Conservation (phyloP, 2,888 invertebrate genomes). For the Pristionchus arcanus region DNA sequence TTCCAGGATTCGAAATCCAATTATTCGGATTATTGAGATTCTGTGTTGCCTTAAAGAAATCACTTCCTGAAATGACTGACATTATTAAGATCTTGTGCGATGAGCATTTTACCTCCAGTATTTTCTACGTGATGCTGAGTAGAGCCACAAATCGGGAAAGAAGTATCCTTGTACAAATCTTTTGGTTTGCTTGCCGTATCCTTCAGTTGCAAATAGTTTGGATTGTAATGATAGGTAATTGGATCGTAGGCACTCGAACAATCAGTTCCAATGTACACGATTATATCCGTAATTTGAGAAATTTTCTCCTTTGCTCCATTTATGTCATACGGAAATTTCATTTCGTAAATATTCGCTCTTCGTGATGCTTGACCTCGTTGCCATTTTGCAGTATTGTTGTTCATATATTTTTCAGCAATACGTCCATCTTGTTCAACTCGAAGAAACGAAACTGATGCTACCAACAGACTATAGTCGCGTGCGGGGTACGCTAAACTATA, state of each 20-base stretch:
- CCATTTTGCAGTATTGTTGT: background rate
- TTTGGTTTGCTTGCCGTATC: background rate
- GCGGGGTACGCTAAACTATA: background rate
- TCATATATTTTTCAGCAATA: background rate
- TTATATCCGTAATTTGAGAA: background rate
- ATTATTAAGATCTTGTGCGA: too few species aligned
- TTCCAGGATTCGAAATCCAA: background rate
- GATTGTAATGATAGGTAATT: background rate
- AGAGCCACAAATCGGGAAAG: background rate
- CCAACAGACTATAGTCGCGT: background rate
- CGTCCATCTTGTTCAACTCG: background rate
- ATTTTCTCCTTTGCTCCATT: background rate
- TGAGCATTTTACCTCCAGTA: too few species aligned
- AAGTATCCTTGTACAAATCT: background rate
- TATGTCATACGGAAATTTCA: background rate
- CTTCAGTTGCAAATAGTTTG: slow-evolving; percentile 5
- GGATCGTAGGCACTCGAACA: background rate
- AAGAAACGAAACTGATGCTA: background rate
- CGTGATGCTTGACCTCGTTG: background rate
- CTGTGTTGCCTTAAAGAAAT: background rate
- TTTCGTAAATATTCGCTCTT: background rate
- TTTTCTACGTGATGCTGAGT: background rate
- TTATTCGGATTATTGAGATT: background rate
- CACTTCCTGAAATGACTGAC: too few species aligned
- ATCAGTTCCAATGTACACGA: background rate